Evolutionary conservation across 1,140 invertebrate species (phyloP).

Genomic region (Eumeta japonica): DNA sequence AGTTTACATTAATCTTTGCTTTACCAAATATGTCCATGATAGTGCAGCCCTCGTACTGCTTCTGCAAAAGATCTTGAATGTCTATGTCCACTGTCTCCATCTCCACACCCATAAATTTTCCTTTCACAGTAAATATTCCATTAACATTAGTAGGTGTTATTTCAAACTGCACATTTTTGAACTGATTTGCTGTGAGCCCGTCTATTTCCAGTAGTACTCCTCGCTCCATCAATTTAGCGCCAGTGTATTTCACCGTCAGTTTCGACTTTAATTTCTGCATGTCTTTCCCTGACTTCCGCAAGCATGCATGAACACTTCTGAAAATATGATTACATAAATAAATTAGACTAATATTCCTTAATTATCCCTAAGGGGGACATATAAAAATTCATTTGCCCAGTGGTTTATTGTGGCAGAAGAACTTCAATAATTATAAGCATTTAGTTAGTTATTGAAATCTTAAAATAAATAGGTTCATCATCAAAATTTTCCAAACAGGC

Average conservation of each 20-base stretch:
- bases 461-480: no score
- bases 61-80: slow-evolving; percentile 73
- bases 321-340: slow-evolving; percentile 24
- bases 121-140: slow-evolving; percentile 71
- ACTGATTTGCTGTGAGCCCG: slow-evolving; percentile 64
- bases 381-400: neutral
- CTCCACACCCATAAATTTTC: slow-evolving; percentile 78
- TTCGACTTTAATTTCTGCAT: slow-evolving; percentile 62
- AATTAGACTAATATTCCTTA: no score
- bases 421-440: no score
- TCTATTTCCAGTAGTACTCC: slow-evolving; percentile 75
- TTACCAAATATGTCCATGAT: slow-evolving; percentile 80
- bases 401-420: neutral
- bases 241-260: slow-evolving; percentile 70
- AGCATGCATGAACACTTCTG: slow-evolving; percentile 58
- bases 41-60: slow-evolving; percentile 76
- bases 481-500: no score
- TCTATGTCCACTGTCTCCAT: slow-evolving; percentile 77
- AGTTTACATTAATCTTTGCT: slow-evolving; percentile 77
- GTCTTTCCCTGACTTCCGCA: slow-evolving; percentile 53
- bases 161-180: slow-evolving; percentile 79
- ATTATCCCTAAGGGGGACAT: slow-evolving; percentile 2
- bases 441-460: slow-evolving; percentile 4
- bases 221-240: slow-evolving; percentile 70
- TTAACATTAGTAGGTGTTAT: slow-evolving; percentile 68